Conservation (phyloP, 2,797 vertebrate genomes). For the Lindbergichthys nudifrons region DNA sequence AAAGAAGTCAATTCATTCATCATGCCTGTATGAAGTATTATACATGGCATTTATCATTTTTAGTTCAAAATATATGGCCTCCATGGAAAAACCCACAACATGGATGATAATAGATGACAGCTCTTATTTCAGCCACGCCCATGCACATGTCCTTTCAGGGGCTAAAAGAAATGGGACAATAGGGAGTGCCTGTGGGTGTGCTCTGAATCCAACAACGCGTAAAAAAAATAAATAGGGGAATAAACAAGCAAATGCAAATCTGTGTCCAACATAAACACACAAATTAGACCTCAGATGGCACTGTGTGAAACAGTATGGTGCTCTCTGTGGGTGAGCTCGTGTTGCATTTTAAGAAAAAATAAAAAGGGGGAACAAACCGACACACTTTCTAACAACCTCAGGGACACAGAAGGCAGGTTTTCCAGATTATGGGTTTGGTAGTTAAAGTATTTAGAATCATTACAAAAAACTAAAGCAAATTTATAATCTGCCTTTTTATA, state of each 20-base stretch:
- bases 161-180: slow-evolving; percentile 24
- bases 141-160: slow-evolving; percentile 25
- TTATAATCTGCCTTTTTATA: not conserved
- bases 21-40: not conserved
- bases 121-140: slow-evolving; percentile 43
- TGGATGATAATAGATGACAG: slow-evolving; percentile 18
- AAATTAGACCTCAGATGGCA: slow-evolving; percentile 7
- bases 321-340: not conserved
- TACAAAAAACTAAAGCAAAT: slow-evolving; percentile 20
- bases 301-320: not conserved
- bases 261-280: slow-evolving; percentile 11
- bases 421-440: slow-evolving; percentile 8
- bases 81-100: slow-evolving; percentile 1
- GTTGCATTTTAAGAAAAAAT: not conserved
- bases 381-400: not conserved
- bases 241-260: slow-evolving; percentile 36
- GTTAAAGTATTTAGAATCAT: slow-evolving; percentile 3
- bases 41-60: not conserved
- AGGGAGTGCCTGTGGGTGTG: slow-evolving; percentile 24
- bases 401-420: not conserved
- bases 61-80: slow-evolving; percentile 9
- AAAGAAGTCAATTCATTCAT: slow-evolving; percentile 1
- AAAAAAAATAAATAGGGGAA: slow-evolving; percentile 24
- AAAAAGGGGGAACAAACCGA: slow-evolving; percentile 1
- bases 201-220: slow-evolving; percentile 7